These are phyloP conservation scores for Amorpha juglandis DNA, from an alignment of 2,888 invertebrate genomes.

Conservation along the genomic window DNA sequence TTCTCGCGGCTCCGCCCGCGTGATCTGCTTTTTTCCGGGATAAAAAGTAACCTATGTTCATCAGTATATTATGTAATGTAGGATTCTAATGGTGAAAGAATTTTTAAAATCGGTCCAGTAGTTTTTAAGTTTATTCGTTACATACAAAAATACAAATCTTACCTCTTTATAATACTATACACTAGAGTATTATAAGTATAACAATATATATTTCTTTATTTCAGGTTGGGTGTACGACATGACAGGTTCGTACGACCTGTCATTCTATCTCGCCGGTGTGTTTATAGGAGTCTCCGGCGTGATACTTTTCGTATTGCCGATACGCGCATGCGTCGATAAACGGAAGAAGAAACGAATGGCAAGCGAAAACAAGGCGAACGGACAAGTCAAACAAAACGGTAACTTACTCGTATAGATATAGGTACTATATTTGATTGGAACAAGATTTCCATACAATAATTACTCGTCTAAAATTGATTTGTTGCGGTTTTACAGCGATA, in stretches of 20 bases:
- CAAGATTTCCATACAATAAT: neutral
- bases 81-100: too few species aligned
- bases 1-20: too few species aligned
- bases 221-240: constrained; percentile 93
- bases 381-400: constrained; percentile 53
- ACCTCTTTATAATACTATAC: too few species aligned
- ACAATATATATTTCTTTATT: constrained; percentile 40
- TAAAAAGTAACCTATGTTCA: too few species aligned
- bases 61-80: too few species aligned
- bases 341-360: constrained; percentile 15
- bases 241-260: constrained; percentile 89
- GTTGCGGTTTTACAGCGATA: too few species aligned
- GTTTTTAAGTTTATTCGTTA: too few species aligned
- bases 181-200: too few species aligned
- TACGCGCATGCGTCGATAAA: constrained; percentile 40
- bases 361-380: constrained; percentile 39
- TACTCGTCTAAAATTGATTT: too few species aligned
- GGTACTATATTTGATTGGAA: neutral
- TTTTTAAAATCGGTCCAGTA: too few species aligned
- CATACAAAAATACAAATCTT: too few species aligned
- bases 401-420: constrained; percentile 34
- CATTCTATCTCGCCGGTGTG: constrained; percentile 92
- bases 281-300: constrained; percentile 91
- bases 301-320: constrained; percentile 76
- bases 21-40: too few species aligned